Conservation (phyloP, 2,888 invertebrate genomes). For the Lithophane ornitopus region DNA sequence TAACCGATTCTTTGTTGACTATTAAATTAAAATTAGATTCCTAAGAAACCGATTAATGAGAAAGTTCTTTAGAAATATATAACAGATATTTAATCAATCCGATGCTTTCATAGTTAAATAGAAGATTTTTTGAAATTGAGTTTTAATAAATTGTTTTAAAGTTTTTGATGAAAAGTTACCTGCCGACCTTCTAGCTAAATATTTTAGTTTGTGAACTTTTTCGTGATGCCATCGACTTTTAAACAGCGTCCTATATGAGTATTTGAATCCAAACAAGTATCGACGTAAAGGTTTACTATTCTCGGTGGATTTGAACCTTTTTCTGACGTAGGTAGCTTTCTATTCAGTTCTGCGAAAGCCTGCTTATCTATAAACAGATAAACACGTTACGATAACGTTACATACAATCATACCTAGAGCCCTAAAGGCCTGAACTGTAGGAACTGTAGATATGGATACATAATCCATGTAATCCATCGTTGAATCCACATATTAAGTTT, state of each 20-base stretch:
- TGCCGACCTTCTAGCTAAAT: slow-evolving; percentile 12
- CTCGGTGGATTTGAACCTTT: slow-evolving; percentile 31
- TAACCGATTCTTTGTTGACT: slow-evolving; percentile 40
- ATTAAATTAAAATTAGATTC: slow-evolving; percentile 34
- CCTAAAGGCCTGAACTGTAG: background rate
- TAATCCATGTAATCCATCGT: background rate
- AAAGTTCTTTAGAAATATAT: slow-evolving; percentile 29
- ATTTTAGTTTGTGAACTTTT: slow-evolving; percentile 11
- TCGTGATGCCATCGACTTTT: background rate
- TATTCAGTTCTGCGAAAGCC: slow-evolving; percentile 27
- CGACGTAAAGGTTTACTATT: slow-evolving; percentile 40
- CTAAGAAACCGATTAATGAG: slow-evolving; percentile 12
- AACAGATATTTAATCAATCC: slow-evolving; percentile 17
- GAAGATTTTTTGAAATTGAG: slow-evolving; percentile 1
- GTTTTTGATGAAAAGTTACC: slow-evolving; percentile 3
- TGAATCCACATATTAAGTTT: background rate
- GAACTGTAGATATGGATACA: background rate
- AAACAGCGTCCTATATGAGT: slow-evolving; percentile 12
- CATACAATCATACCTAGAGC: background rate
- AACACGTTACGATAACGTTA: slow-evolving; percentile 22
- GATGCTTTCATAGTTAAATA: slow-evolving; percentile 4
- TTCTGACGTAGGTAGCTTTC: slow-evolving; percentile 19
- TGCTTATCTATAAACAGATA: slow-evolving; percentile 40
- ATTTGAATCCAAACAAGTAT: slow-evolving; percentile 28
- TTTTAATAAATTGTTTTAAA: slow-evolving; percentile 30